Conservation (phyloP, 2,797 vertebrate genomes). For the Toxotes lorentzi region DNA sequence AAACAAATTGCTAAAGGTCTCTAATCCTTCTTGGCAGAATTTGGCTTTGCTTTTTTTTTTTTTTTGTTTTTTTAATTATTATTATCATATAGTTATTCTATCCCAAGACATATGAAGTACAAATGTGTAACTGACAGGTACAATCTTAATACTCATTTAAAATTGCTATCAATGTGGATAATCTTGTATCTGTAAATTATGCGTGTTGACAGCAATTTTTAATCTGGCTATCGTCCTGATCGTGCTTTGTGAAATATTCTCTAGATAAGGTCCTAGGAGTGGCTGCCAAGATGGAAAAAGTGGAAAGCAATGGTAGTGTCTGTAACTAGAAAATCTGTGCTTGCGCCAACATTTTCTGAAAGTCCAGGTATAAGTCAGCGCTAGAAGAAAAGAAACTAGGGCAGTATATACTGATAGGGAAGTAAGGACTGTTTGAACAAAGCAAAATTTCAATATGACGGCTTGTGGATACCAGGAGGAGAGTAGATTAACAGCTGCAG, state of each 20-base stretch:
- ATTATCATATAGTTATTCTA: background rate
- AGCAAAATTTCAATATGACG: conserved; percentile 56
- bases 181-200: conserved; percentile 3
- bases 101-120: background rate
- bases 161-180: background rate
- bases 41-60: background rate
- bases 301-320: conserved; percentile 14
- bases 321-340: conserved; percentile 25
- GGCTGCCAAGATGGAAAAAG: conserved; percentile 8
- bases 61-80: background rate
- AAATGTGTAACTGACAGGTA: conserved; percentile 5
- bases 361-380: conserved; percentile 45
- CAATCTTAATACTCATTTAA: conserved; percentile 4
- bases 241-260: conserved; percentile 18
- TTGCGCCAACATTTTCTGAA: conserved; percentile 40
- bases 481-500: conserved; percentile 58
- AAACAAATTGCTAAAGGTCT: conserved; percentile 1
- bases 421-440: conserved; percentile 48
- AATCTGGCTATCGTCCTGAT: conserved; percentile 11
- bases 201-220: conserved; percentile 14
- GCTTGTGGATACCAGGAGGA: conserved; percentile 36
- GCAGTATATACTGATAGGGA: conserved; percentile 56
- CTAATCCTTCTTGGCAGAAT: background rate
- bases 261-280: background rate
- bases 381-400: conserved; percentile 64